Evolutionary conservation across 2,113 vertebrate species (phyloP).

Genomic region (Catharus bicknelli): DNA sequence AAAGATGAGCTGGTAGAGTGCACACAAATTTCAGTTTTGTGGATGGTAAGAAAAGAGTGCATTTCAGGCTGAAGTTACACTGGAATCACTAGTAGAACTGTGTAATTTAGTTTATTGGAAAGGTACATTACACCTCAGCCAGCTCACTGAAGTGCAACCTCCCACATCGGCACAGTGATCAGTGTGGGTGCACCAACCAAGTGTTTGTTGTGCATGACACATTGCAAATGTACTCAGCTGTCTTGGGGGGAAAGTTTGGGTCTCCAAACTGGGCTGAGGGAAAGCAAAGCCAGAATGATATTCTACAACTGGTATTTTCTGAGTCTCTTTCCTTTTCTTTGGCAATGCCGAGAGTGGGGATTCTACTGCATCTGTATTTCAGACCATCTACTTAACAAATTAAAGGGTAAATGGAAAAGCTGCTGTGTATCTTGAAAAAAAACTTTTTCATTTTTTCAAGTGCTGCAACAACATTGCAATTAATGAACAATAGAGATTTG

Average conservation of each 20-base stretch:
- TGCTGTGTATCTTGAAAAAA: background rate
- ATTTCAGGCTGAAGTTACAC: background rate
- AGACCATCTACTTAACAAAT: background rate
- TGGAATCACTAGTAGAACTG: background rate
- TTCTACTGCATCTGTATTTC: background rate
- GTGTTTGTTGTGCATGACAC: background rate
- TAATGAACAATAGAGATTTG: background rate
- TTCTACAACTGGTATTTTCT: background rate
- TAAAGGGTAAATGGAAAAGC: background rate
- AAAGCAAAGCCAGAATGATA: background rate
- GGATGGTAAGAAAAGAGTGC: background rate
- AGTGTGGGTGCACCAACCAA: accelerated
- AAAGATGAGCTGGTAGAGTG: background rate
- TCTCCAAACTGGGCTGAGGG: background rate
- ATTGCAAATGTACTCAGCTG: background rate
- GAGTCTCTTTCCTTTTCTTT: background rate
- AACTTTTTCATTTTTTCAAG: background rate
- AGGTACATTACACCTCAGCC: background rate
- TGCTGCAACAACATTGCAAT: background rate
- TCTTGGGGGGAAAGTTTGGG: background rate
- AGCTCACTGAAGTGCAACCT: background rate
- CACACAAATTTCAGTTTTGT: background rate
- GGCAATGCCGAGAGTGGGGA: accelerated
- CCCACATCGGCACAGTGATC: background rate
- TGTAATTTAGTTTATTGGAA: background rate